Evolutionary conservation across 2,113 vertebrate genomes (phyloP).

Genomic region (Paracyprichromis sp.): DNA sequence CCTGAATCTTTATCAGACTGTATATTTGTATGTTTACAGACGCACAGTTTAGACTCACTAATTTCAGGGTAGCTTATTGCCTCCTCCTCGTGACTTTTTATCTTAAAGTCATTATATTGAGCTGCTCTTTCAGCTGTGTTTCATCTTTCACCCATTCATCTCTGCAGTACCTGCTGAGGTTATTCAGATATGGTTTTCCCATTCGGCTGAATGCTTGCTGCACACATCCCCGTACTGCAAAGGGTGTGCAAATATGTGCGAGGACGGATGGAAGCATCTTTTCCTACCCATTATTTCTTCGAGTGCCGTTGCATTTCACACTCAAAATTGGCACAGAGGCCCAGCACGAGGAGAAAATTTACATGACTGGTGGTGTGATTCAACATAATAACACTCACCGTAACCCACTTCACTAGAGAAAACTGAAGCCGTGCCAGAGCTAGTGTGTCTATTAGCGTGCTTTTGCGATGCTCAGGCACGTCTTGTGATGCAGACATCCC

Average conservation of each 20-base stretch:
- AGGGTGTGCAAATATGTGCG: neutral
- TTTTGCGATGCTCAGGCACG: conserved; percentile 22
- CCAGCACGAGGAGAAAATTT: neutral
- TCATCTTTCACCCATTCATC: neutral
- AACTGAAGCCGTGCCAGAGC: neutral
- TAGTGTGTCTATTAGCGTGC: conserved; percentile 30
- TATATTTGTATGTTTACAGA: neutral
- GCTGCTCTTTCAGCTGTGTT: neutral
- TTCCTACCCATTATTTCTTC: neutral
- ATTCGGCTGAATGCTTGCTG: neutral
- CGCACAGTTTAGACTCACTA: neutral
- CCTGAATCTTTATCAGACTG: neutral
- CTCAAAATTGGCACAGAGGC: neutral
- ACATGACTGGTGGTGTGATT: conserved; percentile 19
- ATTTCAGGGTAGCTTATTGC: neutral
- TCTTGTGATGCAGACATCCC: conserved; percentile 55
- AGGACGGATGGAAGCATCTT: neutral
- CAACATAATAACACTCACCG: conserved; percentile 23
- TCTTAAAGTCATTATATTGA: neutral
- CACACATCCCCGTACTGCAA: neutral
- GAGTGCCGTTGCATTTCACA: neutral
- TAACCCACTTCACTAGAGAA: neutral
- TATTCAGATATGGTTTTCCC: neutral
- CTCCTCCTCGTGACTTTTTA: neutral
- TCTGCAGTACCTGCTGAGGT: neutral